Base-by-base conservation (phyloP, 2,797 vertebrate genomes). In the Ataeniobius toweri region DNA sequence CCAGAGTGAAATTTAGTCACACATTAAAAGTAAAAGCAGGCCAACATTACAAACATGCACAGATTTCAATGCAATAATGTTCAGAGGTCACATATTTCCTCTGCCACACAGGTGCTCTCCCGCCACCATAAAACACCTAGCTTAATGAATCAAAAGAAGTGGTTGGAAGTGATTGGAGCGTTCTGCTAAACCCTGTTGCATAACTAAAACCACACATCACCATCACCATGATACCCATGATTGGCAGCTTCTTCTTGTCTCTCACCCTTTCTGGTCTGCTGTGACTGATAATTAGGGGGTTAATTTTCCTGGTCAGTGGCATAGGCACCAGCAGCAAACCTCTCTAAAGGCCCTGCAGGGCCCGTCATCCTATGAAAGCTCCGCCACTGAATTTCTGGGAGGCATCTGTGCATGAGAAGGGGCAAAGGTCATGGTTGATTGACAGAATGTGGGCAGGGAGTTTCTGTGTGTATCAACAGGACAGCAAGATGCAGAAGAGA, bases 181-280 rank as follows among this genome's bases (percentile, higher is more conserved):
- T 74, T 87, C 73, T 71, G 71, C 74, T 58, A 61, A 48, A 82
- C 75, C 75, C 68, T 80, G 82, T 28, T 48, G 74, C 75, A 61
- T 14, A 46, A 74, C 26, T 36, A 46, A 80, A 77, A 76, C 81
- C 53, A 89, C 78, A 84, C 48, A 86, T 78, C 83, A 91, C 89
- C 88, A 76, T 81, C 85, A 92, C 91, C 91, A 83, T 73, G 71
- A 70, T 73, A 91, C 87, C 83, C 85, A 76, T 46, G 84, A 73
- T 80, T 71, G 86, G 63, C 77, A 73, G n/a, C 81, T 88, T 87
- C 59, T 74, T 86, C 82, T 89, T 50, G 59, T 92, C 88, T 92
- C 92, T 94, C 94, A 95, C 94, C 93, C 92, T 92, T 93, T 88
- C 61, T 86, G 88, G 87, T 80, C 78, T 86, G 89, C 82, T 84